phyloP scores from a whole-genome alignment of 2,797 vertebrate species.

The Chrosomus eos region DNA sequence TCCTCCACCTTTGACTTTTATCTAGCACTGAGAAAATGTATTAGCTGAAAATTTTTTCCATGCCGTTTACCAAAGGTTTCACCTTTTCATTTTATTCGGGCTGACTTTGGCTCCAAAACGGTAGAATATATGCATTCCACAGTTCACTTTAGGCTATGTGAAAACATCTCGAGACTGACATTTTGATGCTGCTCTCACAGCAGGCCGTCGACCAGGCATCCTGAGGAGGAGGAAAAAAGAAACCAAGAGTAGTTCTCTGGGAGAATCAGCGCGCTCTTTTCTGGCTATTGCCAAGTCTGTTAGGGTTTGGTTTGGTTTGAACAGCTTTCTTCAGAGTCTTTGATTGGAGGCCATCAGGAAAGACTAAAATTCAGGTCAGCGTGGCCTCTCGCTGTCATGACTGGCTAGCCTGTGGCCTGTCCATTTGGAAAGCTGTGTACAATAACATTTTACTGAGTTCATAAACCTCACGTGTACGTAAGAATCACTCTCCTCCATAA shows the following conservation, averaged over 20 bases:
- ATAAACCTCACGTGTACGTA: constrained; percentile 77
- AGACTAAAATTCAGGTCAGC: constrained; percentile 77
- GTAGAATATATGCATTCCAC: constrained; percentile 57
- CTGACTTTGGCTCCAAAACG: constrained; percentile 43
- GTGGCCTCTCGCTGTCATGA: constrained; percentile 74
- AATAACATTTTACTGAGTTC: constrained; percentile 80
- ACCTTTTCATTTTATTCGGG: constrained; percentile 20
- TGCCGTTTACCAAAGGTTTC: constrained; percentile 36
- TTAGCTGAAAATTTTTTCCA: constrained; percentile 38
- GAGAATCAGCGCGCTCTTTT: constrained; percentile 60
- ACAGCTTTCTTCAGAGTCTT: constrained; percentile 68
- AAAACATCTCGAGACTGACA: constrained; percentile 63
- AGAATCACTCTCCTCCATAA: constrained; percentile 72
- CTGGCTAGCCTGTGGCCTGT: constrained; percentile 77
- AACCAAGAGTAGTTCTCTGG: constrained; percentile 63
- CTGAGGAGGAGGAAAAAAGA: constrained; percentile 66
- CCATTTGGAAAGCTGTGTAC: constrained; percentile 72
- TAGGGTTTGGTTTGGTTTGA: constrained; percentile 69
- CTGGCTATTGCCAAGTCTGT: constrained; percentile 62
- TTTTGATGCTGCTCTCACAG: constrained; percentile 68
- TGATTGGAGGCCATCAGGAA: constrained; percentile 72
- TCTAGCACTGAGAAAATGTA: constrained; percentile 16
- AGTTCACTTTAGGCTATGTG: constrained; percentile 61
- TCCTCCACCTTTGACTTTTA: not conserved
- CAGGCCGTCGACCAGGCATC: constrained; percentile 62